A percentile compares a stretch with the other conserved stretches of the same genome.
These are phyloP conservation scores for Nothocercus nigrocapillus DNA, from an alignment of 2,113 vertebrate genomes.

Conservation along the genomic window DNA sequence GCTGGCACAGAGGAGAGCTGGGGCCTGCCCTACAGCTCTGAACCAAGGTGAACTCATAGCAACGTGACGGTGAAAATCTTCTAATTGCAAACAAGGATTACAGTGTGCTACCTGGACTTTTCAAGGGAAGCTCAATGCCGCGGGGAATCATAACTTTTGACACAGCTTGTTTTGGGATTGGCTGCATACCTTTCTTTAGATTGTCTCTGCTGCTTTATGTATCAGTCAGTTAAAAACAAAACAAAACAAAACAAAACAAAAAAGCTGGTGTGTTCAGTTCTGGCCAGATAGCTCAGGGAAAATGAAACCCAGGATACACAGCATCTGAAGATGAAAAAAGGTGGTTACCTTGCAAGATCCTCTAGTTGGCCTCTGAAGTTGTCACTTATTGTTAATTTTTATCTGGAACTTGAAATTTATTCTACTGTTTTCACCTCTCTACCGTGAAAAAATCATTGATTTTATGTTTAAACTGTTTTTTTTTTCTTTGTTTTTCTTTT, in stretches of 20 bases:
- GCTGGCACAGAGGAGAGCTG: not conserved
- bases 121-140: accelerated
- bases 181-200: not conserved
- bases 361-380: not conserved
- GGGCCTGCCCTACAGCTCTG: not conserved
- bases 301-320: not conserved
- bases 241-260: not conserved
- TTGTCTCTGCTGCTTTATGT: not conserved
- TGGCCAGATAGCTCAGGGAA: not conserved
- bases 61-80: not conserved
- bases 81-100: not conserved
- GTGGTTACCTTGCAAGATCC: not conserved
- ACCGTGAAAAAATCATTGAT: not conserved
- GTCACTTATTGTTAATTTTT: not conserved
- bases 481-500: not conserved
- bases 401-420: not conserved
- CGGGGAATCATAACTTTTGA: not conserved
- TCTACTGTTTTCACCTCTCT: not conserved
- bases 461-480: not conserved
- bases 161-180: not conserved
- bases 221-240: not conserved
- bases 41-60: not conserved
- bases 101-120: not conserved
- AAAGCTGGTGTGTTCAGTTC: not conserved
- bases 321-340: not conserved